phyloP scores from a whole-genome alignment of 2,113 vertebrate species.

The Phylloscopus whistleri region DNA sequence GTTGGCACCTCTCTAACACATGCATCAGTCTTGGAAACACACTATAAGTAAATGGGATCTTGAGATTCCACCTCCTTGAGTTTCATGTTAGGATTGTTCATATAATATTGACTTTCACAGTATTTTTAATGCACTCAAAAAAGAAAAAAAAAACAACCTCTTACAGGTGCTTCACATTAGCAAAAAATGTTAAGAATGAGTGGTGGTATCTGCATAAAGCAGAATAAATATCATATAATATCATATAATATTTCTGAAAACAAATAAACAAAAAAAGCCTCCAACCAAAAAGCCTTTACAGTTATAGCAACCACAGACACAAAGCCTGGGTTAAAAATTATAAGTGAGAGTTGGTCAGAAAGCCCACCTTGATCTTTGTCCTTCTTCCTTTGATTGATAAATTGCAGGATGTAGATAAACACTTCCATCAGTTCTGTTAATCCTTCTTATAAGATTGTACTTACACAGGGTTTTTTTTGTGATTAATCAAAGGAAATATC shows the following conservation, averaged over 20 bases:
- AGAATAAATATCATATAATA: not conserved
- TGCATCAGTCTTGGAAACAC: not conserved
- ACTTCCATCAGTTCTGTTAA: not conserved
- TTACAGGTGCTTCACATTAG: not conserved
- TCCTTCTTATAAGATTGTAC: not conserved
- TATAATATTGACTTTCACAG: not conserved
- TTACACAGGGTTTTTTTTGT: not conserved
- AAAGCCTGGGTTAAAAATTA: not conserved
- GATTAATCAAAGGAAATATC: not conserved
- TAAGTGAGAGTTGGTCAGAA: not conserved
- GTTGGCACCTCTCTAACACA: not conserved
- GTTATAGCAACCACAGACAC: not conserved
- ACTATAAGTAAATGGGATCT: not conserved
- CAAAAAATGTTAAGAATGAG: not conserved
- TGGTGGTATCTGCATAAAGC: not conserved
- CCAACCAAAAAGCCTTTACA: not conserved
- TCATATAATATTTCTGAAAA: not conserved
- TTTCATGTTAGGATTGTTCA: not conserved
- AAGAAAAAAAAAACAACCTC: not conserved
- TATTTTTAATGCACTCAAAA: not conserved
- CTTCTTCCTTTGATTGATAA: not conserved
- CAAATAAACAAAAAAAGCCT: not conserved
- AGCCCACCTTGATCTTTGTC: not conserved
- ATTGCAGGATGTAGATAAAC: not conserved
- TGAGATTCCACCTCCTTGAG: not conserved